A percentile compares a stretch with the other conserved stretches of the same genome.
These are phyloP conservation scores for Anneissia japonica DNA, from an alignment of 35 echinoderm and acorn worm species.

Conservation along the genomic window DNA sequence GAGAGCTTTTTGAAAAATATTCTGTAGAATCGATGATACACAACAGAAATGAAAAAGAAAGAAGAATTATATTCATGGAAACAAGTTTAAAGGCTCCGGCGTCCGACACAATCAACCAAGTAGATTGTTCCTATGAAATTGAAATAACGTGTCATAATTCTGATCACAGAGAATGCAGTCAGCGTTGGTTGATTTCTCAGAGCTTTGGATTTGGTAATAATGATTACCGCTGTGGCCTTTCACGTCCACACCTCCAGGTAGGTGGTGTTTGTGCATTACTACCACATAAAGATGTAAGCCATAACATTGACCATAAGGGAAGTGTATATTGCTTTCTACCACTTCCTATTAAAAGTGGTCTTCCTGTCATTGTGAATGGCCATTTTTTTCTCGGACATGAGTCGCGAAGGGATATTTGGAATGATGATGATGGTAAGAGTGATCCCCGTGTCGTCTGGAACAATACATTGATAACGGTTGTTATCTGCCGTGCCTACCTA, in stretches of 20 bases:
- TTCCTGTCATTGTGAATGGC: no score
- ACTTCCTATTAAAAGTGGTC: no score
- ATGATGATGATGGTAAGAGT: no score
- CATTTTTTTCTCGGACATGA: no score
- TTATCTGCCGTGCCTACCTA: no score
- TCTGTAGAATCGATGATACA: background rate
- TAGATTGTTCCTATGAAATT: background rate
- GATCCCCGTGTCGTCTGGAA: no score
- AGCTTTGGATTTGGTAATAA: background rate
- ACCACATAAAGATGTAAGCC: no score
- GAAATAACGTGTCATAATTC: background rate
- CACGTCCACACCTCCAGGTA: background rate
- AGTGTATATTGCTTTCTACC: no score
- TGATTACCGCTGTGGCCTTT: background rate
- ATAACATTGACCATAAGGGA: no score
- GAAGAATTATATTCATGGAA: background rate
- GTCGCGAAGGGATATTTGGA: no score
- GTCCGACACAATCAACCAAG: background rate
- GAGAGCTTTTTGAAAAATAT: background rate
- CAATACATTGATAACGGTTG: no score
- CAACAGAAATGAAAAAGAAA: background rate
- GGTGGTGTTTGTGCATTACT: no score
- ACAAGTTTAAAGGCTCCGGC: background rate
- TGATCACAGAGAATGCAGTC: background rate
- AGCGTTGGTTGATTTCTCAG: slow-evolving; percentile 14